A percentile compares a stretch with the other conserved stretches of the same genome.
Conservation (phyloP, 2,797 vertebrate species). For the Neopelma chrysocephalum region DNA sequence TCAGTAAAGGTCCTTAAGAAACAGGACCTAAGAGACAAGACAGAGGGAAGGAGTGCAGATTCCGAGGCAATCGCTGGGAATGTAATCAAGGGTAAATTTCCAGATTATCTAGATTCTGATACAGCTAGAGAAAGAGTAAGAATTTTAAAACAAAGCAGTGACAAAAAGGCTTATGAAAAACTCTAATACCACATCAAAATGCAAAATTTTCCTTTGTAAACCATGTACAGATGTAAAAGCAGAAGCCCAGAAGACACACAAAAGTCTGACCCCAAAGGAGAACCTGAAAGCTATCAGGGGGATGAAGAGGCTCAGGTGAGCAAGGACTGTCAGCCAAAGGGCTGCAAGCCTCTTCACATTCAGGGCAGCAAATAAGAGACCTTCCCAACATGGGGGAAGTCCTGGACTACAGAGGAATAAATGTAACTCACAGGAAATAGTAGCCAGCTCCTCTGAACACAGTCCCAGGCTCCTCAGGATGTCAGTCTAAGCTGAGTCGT, state of each 20-base stretch:
- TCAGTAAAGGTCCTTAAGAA: neutral
- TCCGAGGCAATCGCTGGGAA: neutral
- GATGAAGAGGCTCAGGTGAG: neutral
- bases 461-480: neutral
- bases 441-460: neutral
- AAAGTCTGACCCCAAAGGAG: neutral
- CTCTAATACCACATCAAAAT: neutral
- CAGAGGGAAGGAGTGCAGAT: neutral
- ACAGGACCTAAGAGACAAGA: neutral
- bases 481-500: neutral
- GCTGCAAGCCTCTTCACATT: neutral
- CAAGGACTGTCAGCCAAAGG: neutral
- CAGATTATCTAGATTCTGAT: neutral
- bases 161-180: neutral
- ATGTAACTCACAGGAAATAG: neutral
- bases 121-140: neutral
- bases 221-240: neutral
- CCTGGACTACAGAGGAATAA: neutral
- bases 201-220: neutral
- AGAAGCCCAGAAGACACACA: neutral
- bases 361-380: neutral
- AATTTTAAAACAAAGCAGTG: neutral
- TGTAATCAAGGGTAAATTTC: neutral
- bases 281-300: neutral
- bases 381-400: neutral